Evolutionary conservation across 2,113 vertebrate species (phyloP), one percentile per base, ranked within the genome.

Genomic region (Bubo bubo): DNA sequence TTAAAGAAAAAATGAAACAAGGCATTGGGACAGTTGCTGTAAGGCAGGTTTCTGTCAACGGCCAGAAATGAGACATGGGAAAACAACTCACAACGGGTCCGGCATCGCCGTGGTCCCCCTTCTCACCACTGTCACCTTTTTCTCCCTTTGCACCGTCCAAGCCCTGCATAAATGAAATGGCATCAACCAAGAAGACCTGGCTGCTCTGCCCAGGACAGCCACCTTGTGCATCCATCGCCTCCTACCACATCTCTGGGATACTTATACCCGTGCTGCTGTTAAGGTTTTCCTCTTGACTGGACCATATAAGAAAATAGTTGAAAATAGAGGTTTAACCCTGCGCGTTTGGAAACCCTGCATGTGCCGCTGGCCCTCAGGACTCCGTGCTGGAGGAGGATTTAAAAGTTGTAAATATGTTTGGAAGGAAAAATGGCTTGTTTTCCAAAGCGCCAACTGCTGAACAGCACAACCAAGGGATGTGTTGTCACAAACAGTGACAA

Each of bases 101-200:
- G 0, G 62, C 3, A 16, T 97, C 95, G 3, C 98, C 98, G 0
- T 85, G 96, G 71, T 96, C 94, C 9, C 97, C 97, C 79, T 97
- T 98, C 62, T 98, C 98, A 6, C 98, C 98, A 1, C 64, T 88
- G 27, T 94, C 86, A 10, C 98, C 98, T 87, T 98, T 98, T 62
- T 98, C 97, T 95, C 98, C 98, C 75, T 98, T 98, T n/a, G 97
- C 93, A 85, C 98, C 98, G 1, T 98, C 98, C 82, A 96, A 77
- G 43, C 98, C 98, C 98, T 98, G 89, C 45, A 86, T 27, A 34
- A 34, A 62, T 2, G 35, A 96, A 60, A 41, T 0, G 3, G 41
- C 20, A 49, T 92, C 63, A 92, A 70, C 43, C 49, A 26, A 32
- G 62, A 18, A 2, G 15, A 75, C 5, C 14, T 24, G 80, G 63